Percentiles rank a stretch among this genome's conserved stretches.
These are phyloP conservation scores for human (Homo sapiens) DNA, from an alignment of 2,113 vertebrate genomes.

Conservation along the genomic window DNA sequence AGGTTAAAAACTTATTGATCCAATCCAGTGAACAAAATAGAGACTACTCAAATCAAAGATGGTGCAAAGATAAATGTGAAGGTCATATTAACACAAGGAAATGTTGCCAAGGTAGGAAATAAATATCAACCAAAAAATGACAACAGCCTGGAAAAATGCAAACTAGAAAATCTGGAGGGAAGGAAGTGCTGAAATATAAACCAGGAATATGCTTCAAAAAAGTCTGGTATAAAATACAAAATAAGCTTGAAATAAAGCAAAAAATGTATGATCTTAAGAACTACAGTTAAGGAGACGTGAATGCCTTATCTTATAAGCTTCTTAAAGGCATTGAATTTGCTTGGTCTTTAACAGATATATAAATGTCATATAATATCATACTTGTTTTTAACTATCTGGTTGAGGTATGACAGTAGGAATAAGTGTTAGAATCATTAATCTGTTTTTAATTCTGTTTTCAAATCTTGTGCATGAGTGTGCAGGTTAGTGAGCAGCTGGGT, in stretches of 20 bases:
- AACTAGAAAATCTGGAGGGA: conserved; percentile 8
- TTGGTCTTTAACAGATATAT: background rate
- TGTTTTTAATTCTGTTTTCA: background rate
- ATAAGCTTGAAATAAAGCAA: background rate
- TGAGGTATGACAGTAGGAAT: background rate
- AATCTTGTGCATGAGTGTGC: background rate
- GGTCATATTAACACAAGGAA: conserved; percentile 58
- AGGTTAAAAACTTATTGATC: background rate
- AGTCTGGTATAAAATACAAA: background rate
- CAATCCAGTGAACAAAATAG: conserved; percentile 27
- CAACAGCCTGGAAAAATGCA: background rate
- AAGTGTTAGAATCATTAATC: background rate
- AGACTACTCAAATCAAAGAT: background rate
- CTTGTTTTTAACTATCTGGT: background rate
- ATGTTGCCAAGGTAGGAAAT: background rate
- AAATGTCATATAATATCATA: background rate
- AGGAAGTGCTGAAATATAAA: conserved; percentile 1
- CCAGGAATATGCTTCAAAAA: background rate
- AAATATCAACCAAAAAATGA: conserved; percentile 38
- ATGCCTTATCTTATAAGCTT: background rate
- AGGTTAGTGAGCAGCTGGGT: background rate
- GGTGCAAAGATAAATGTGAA: conserved; percentile 30
- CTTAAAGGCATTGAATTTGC: background rate
- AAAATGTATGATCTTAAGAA: background rate
- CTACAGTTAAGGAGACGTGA: background rate